Percentiles rank a stretch among this genome's conserved stretches.
Evolutionary conservation across 2,797 vertebrate genomes (phyloP).

Genomic region (Poecilia gillii): DNA sequence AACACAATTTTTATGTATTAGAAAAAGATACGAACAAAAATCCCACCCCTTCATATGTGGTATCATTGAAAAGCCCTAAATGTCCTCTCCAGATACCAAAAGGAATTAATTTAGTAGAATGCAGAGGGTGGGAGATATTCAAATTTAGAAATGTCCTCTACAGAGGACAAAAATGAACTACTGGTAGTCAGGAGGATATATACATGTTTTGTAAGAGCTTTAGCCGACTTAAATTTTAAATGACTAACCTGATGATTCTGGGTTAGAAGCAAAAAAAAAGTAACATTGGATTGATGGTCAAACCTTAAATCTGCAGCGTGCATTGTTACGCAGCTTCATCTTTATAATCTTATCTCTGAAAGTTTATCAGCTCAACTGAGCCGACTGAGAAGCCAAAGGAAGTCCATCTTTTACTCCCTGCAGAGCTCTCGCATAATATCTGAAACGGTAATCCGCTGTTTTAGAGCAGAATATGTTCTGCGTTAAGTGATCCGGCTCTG

Average conservation of each 20-base stretch:
- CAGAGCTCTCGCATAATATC: conserved; percentile 22
- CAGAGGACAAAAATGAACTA: too few species aligned
- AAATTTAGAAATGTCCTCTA: too few species aligned
- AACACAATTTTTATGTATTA: too few species aligned
- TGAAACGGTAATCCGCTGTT: conserved; percentile 42
- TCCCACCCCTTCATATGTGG: too few species aligned
- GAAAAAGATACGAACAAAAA: too few species aligned
- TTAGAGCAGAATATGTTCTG: conserved; percentile 22
- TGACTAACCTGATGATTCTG: conserved; percentile 20
- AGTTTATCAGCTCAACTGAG: conserved; percentile 41
- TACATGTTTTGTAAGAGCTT: background rate
- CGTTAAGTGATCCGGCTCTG: conserved; percentile 33
- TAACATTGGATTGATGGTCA: background rate
- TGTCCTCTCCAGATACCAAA: too few species aligned
- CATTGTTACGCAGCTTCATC: conserved; percentile 41
- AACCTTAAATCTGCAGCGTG: conserved; percentile 18
- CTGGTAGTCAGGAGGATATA: too few species aligned
- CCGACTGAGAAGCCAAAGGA: conserved; percentile 36
- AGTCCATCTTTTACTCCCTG: conserved; percentile 52
- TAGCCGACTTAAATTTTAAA: background rate
- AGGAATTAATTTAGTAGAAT: too few species aligned
- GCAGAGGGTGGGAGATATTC: too few species aligned
- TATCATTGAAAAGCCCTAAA: too few species aligned
- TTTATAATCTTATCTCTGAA: conserved; percentile 40
- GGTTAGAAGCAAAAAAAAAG: conserved; percentile 1